Conservation (phyloP, 30 jellyfish, hydroid and myxozoan species). For the Nemopilema nomurai region DNA sequence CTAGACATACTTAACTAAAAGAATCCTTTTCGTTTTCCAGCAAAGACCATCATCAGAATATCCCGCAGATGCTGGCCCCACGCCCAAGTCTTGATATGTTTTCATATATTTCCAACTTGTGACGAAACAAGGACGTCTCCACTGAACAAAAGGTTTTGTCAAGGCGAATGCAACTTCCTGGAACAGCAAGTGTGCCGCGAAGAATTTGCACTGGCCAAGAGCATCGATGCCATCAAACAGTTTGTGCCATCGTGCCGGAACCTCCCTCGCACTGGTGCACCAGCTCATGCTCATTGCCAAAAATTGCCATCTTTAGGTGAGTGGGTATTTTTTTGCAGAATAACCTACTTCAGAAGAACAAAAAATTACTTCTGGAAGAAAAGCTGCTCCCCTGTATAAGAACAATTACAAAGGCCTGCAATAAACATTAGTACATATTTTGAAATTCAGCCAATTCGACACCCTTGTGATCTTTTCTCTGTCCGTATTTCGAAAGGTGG, state of each 20-base stretch:
- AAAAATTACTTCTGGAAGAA: no score
- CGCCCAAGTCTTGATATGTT: conserved; percentile 77
- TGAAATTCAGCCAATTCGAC: no score
- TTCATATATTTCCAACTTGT: conserved; percentile 76
- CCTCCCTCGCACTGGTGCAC: conserved; percentile 59
- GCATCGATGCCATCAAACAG: conserved; percentile 42
- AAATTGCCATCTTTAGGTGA: conserved; percentile 51
- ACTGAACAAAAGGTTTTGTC: conserved; percentile 51
- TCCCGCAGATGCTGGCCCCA: conserved; percentile 87
- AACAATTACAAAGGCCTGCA: no score
- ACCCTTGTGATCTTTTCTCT: no score
- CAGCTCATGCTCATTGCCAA: conserved; percentile 37
- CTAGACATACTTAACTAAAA: neutral
- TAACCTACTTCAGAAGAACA: no score
- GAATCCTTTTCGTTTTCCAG: conserved; percentile 6
- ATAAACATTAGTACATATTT: no score
- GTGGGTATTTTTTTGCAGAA: conserved; percentile 1
- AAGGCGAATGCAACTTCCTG: conserved; percentile 64
- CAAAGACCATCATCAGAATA: conserved; percentile 22
- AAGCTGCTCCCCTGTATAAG: no score
- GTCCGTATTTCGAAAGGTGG: no score
- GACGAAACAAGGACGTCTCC: conserved; percentile 32
- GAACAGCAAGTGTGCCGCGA: conserved; percentile 58
- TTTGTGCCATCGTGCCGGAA: conserved; percentile 66
- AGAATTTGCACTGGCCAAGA: conserved; percentile 60